A percentile compares a stretch with the other conserved stretches of the same genome.
Evolutionary conservation across 1,140 invertebrate genomes (phyloP).

Genomic region (Zaprionus capensis): DNA sequence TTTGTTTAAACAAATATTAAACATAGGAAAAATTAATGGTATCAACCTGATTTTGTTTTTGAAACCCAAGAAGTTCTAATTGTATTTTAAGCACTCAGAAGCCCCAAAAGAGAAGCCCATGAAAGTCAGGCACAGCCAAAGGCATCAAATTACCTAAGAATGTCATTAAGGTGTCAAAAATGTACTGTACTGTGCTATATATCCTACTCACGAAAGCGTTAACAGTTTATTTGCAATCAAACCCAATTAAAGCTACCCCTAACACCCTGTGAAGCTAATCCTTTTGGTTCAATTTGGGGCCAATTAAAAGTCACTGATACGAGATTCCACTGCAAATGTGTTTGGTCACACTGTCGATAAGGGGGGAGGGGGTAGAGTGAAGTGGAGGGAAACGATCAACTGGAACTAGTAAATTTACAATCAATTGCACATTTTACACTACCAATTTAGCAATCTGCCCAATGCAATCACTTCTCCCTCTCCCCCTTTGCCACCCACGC

Average conservation of each 20-base stretch:
- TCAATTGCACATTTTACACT: slow-evolving; percentile 55
- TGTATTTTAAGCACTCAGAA: neutral
- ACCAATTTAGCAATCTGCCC: slow-evolving; percentile 38
- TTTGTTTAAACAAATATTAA: neutral
- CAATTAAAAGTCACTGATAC: slow-evolving; percentile 39
- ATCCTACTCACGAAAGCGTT: neutral
- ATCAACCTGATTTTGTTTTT: neutral
- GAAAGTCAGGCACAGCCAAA: neutral
- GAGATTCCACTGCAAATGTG: slow-evolving; percentile 13
- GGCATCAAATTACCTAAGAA: neutral
- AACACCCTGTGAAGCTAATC: neutral
- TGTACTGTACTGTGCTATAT: neutral
- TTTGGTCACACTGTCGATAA: slow-evolving; percentile 30
- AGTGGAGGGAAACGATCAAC: neutral
- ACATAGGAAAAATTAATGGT: no score
- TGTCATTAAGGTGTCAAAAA: neutral
- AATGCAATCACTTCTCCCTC: neutral
- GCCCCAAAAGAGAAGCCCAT: neutral
- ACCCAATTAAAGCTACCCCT: neutral
- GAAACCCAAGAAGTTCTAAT: neutral
- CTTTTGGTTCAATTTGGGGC: neutral
- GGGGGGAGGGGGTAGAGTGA: neutral
- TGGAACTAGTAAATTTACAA: slow-evolving; percentile 46
- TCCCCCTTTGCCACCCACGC: slow-evolving; percentile 10
- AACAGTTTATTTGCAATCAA: neutral